Evolutionary conservation across 92 coral and sea anemone genomes (phyloP), one percentile per base, ranked within the genome.

Genomic region (Scolanthus callimorphus): DNA sequence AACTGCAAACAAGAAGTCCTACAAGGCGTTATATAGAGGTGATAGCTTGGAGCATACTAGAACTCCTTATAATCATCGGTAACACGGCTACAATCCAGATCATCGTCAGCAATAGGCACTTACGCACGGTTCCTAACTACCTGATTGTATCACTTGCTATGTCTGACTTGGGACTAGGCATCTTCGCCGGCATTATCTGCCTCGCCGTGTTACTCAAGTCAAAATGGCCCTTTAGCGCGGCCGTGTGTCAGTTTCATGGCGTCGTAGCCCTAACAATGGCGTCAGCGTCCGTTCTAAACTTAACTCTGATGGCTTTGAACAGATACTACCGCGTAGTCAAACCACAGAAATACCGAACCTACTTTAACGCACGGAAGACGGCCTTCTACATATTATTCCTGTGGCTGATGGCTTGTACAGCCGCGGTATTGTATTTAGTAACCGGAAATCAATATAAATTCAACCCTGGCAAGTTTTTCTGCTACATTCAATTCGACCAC

Each of bases 251-350:
- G 17, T 23, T 8, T 8, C 51, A 38, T 3, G 65, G 65, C 10
- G 29, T 59, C 20, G n/a, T 25, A 8, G 65, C 65, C 11, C 51
- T 59, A 20, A 59, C 65, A 2, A 9, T 39, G 11, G 63, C 65
- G 2, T 59, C 49, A 17, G 65, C 65, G 1, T 59, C 65, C 15
- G 65, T 59, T 10, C 28, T 59, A 12, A 59, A 59, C 51, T 29
- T 59, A 21, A 59, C 65, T 1, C 65, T 59, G 29, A 59, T 59
- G 65, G 65, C 65, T 4, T 31, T 59, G 6, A 59, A 59, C 20
- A 48, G 65, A 3, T 59, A 59, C 25, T 38, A 17, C 24, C 27
- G 51, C 11, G 51, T 59, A 1, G 65, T 59, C 3, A 59, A 59
- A 26, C 19, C 65, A 19, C 2, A 15, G n/a, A 59, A 22, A 41